phyloP scores from a whole-genome alignment of 2,888 invertebrate genomes.

The Formica aserva region DNA sequence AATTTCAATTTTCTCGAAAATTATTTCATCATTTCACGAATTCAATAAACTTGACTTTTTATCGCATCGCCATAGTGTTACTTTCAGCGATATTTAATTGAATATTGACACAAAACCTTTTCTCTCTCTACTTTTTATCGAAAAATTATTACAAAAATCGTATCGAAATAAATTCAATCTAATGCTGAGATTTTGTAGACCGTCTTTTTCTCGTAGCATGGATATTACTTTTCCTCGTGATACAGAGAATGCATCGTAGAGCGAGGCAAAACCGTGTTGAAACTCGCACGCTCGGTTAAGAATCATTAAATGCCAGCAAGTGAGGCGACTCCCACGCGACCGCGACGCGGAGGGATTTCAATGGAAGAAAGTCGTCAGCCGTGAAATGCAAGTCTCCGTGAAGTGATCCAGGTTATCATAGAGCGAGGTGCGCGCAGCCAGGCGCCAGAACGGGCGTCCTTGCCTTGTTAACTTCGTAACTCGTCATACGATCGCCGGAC shows the following conservation, averaged over 20 bases:
- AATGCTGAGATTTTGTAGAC: background rate
- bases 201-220: background rate
- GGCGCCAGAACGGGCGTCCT: conserved; percentile 58
- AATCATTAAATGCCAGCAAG: conserved; percentile 51
- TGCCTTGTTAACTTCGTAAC: conserved; percentile 65
- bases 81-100: background rate
- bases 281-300: conserved; percentile 39
- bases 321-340: conserved; percentile 44
- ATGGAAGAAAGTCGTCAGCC: conserved; percentile 53
- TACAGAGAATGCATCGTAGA: background rate
- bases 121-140: background rate
- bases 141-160: background rate
- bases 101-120: background rate
- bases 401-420: conserved; percentile 52
- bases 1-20: background rate
- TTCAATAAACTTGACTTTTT: too few relatives aligned
- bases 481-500: conserved; percentile 48
- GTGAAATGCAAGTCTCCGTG: conserved; percentile 31
- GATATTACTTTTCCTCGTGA: conserved; percentile 17
- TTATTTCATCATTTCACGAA: background rate
- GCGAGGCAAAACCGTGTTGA: conserved; percentile 12
- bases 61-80: background rate
- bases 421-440: conserved; percentile 12
- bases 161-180: conserved; percentile 3
- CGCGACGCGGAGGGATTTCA: conserved; percentile 40